Base-by-base conservation (phyloP, 2,113 vertebrate genomes). In the Copsychus sechellarum region DNA sequence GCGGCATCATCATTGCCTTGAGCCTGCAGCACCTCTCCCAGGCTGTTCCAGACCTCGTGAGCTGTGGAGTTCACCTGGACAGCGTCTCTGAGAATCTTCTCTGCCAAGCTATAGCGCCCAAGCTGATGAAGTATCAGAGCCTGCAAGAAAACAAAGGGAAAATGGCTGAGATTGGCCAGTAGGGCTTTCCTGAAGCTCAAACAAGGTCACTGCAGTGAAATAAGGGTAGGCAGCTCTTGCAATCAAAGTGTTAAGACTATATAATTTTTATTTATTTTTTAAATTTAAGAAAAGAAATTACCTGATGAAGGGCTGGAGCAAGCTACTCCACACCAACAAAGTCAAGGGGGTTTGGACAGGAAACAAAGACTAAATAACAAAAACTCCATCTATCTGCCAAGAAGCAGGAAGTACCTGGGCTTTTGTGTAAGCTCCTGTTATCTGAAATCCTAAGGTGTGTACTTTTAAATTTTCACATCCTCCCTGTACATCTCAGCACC, bases 1-100 rank as follows among this genome's bases (percentile, higher is more conserved):
- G 99, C 99, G 0, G 99, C 99, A 2, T 98, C 98, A 2, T 99
- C 98, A 36, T 99, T 99, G 95, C 99, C 99, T 97, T 99, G 99
- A 56, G 99, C 99, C 97, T 99, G 99, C 82, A 99, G 98, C 94
- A 99, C 99, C 97, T 99, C 99, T 1, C 99, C 99, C 62, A 99
- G 98, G 95, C 99, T 99, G 19, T 99, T 99, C 99, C 99, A 99
- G 53, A 99, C 99, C 53, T 99, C 99, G 0, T 99, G 99, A 88
- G 99, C 99, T 1, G 99, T 99, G 24, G 99, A 99, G 97, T 99
- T 99, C 92, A 99, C 99, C 97, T 99, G 99, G 74, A 99, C 99
- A 0, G 99, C 99, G 0, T 99, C 99, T 33, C 99, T 98, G 90
- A 99, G 98, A 70, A 99, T 98, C 95, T 99, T 99, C 96, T 99